Percentiles rank a stretch among this genome's conserved stretches.
phyloP scores from a whole-genome alignment of 2,113 vertebrate species.

The Loxodonta africana region DNA sequence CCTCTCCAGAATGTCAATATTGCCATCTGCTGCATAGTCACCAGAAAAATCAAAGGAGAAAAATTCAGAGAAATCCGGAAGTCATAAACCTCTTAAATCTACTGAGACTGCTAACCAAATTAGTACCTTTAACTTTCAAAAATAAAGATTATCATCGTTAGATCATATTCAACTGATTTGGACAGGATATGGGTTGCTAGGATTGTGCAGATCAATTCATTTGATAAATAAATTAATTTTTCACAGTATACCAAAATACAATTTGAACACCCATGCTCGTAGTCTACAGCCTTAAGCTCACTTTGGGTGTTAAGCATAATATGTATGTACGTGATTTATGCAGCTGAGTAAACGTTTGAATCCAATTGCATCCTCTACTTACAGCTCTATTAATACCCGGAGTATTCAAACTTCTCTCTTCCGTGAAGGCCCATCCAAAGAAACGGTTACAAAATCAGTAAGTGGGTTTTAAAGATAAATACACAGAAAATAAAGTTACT shows the following conservation, averaged over 20 bases:
- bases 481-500: constrained; percentile 75
- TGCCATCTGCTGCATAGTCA: not conserved
- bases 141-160: not conserved
- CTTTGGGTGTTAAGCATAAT: not conserved
- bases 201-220: not conserved
- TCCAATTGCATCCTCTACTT: not conserved
- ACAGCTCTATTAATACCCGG: not conserved
- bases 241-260: not conserved
- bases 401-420: constrained; percentile 21
- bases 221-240: constrained; percentile 8
- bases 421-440: not conserved
- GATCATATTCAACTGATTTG: not conserved
- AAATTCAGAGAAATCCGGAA: constrained; percentile 38
- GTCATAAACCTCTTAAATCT: not conserved
- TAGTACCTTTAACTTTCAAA: not conserved
- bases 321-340: not conserved
- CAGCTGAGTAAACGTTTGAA: not conserved
- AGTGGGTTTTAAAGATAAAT: not conserved
- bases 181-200: not conserved
- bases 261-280: not conserved
- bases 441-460: constrained; percentile 15
- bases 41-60: constrained; percentile 26
- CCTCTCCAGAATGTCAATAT: not conserved
- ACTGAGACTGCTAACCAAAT: not conserved
- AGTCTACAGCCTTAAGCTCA: not conserved